Conservation (phyloP, 2,888 invertebrate species). For the Xestoiulus laeticollis region DNA sequence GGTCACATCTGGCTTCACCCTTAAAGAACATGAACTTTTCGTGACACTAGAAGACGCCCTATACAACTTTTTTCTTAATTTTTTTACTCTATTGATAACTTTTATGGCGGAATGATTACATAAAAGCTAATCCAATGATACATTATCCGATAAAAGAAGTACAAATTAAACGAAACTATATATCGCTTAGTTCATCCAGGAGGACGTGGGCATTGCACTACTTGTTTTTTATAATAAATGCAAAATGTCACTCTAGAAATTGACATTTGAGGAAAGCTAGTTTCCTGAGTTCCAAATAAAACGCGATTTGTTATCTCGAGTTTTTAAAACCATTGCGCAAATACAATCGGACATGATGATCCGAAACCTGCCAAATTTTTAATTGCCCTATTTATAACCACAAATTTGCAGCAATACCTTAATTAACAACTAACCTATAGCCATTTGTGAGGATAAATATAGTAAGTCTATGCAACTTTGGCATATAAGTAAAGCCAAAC, state of each 20-base stretch:
- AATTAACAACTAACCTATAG: no score
- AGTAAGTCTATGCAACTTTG: no score
- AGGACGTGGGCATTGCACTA: slow-evolving; percentile 5
- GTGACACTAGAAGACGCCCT: background rate
- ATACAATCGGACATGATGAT: background rate
- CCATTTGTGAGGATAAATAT: no score
- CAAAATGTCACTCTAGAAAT: background rate
- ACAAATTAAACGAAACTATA: background rate
- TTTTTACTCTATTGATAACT: background rate
- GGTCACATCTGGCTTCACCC: background rate
- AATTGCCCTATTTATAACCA: slow-evolving; percentile 10
- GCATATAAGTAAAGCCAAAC: no score
- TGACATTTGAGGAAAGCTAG: slow-evolving; percentile 33
- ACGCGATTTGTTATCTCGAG: background rate
- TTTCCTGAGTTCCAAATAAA: slow-evolving; percentile 30
- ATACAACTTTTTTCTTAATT: background rate
- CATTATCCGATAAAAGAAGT: background rate
- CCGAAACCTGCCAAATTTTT: background rate
- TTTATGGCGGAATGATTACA: background rate
- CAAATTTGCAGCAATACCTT: no score
- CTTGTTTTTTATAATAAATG: background rate
- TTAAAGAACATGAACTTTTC: background rate
- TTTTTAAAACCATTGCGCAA: background rate
- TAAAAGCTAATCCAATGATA: background rate
- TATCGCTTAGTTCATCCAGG: background rate